phyloP scores from a whole-genome alignment of 2,888 invertebrate species.

The Sicus ferrugineus region DNA sequence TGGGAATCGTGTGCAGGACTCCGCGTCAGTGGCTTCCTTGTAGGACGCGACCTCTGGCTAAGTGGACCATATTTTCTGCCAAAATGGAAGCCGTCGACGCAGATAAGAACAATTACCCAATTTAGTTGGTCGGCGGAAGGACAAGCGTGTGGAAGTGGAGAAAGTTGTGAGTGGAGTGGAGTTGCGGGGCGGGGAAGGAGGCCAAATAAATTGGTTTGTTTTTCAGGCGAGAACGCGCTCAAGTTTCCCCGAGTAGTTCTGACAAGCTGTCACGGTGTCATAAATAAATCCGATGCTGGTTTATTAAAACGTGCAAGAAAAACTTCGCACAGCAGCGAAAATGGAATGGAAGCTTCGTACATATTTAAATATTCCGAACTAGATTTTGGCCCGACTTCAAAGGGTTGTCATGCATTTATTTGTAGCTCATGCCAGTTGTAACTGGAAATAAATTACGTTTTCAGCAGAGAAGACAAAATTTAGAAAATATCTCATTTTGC shows the following conservation, averaged over 20 bases:
- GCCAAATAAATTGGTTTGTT: conserved; percentile 16
- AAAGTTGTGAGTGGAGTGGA: background rate
- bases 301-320: background rate
- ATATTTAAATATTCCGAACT: too few species aligned
- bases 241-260: background rate
- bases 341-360: background rate
- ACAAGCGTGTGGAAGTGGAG: background rate
- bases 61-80: conserved; percentile 9
- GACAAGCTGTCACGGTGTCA: conserved; percentile 2
- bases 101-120: conserved; percentile 45
- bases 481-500: too few species aligned
- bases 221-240: background rate
- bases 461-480: too few species aligned
- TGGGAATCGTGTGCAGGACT: too few species aligned
- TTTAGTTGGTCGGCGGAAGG: conserved; percentile 33
- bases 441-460: too few species aligned
- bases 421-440: too few species aligned
- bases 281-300: background rate
- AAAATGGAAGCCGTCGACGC: conserved; percentile 6
- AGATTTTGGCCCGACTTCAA: too few species aligned
- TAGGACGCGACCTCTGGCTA: background rate
- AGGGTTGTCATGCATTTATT: too few species aligned
- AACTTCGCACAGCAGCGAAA: too few species aligned
- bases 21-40: too few species aligned
- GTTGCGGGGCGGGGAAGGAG: background rate